Evolutionary conservation across 2,113 vertebrate species (phyloP).

Genomic region (Psettodes erumei): DNA sequence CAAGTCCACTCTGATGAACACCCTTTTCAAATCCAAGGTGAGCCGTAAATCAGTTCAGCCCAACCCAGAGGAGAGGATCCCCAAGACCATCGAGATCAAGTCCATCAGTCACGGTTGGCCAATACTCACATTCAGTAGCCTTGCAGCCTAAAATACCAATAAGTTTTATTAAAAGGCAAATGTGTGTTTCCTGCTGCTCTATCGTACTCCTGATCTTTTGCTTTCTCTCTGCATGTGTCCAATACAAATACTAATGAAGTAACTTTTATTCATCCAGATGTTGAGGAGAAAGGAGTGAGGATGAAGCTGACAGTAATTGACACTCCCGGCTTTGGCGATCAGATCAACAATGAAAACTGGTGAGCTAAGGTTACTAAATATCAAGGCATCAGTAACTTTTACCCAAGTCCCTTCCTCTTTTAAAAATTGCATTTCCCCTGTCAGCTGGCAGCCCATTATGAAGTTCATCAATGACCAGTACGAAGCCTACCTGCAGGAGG

Average conservation of each 20-base stretch:
- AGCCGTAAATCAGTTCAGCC: slow-evolving; percentile 93
- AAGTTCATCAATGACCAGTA: slow-evolving; percentile 99
- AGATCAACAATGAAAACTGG: slow-evolving; percentile 99
- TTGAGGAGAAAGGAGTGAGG: slow-evolving; percentile 97
- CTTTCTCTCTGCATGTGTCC: background rate
- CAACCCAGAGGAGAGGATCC: slow-evolving; percentile 90
- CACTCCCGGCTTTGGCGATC: slow-evolving; percentile 97
- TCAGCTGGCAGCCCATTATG: slow-evolving; percentile 98
- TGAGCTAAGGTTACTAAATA: slow-evolving; percentile 71
- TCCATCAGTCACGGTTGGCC: slow-evolving; percentile 93
- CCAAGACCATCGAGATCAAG: slow-evolving; percentile 98
- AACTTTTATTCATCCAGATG: slow-evolving; percentile 80
- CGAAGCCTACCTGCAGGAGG: slow-evolving; percentile 96
- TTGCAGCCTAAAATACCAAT: slow-evolving; percentile 2
- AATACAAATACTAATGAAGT: background rate
- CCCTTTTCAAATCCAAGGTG: slow-evolving; percentile 98
- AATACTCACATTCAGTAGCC: slow-evolving; percentile 2
- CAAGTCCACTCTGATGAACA: slow-evolving; percentile 99
- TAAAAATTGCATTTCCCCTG: too few species aligned
- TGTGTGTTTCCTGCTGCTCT: background rate
- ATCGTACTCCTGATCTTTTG: background rate
- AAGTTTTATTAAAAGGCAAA: too few species aligned
- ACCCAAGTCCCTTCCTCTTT: background rate
- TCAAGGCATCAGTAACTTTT: background rate
- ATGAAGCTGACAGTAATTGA: slow-evolving; percentile 98